Percentiles rank a stretch among this genome's conserved stretches.
These are phyloP conservation scores for Cheilosia soror DNA, from an alignment of 2,888 invertebrate species.

Conservation along the genomic window DNA sequence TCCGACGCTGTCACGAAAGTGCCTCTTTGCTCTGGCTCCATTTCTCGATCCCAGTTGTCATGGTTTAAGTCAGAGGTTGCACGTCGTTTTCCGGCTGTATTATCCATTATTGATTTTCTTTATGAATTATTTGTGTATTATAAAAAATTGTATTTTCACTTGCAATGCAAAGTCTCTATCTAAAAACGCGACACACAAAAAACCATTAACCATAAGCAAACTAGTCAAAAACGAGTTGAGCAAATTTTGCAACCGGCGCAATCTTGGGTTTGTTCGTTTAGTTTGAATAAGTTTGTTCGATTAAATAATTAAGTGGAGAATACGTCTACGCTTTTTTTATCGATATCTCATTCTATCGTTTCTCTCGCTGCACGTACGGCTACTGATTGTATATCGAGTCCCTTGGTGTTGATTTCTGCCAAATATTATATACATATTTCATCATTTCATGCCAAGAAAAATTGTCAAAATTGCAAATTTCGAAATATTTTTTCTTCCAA, in stretches of 20 bases:
- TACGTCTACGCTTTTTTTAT: too few relatives aligned
- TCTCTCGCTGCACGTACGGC: too few relatives aligned
- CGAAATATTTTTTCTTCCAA: too few relatives aligned
- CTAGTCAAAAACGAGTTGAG: constrained; percentile 33
- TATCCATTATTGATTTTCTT: constrained; percentile 2
- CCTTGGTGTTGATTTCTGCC: too few relatives aligned
- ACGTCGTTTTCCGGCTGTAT: constrained; percentile 90
- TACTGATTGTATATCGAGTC: too few relatives aligned
- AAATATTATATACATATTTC: too few relatives aligned
- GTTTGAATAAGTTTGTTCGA: too few relatives aligned
- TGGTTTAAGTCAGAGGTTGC: constrained; percentile 91
- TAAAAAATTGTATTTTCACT: background rate
- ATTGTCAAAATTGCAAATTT: too few relatives aligned
- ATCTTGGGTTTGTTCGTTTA: background rate
- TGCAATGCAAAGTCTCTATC: background rate
- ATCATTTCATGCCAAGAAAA: too few relatives aligned
- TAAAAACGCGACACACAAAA: background rate
- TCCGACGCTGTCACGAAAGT: constrained; percentile 88
- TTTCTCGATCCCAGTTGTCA: constrained; percentile 93
- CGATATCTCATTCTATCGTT: too few relatives aligned
- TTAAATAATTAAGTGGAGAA: too few relatives aligned
- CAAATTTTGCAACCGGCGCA: constrained; percentile 17
- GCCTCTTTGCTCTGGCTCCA: constrained; percentile 88
- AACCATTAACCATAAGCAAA: background rate
- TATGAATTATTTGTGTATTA: background rate